Conservation (phyloP, 2,797 vertebrate genomes). For the Mionectes olivaceus region DNA sequence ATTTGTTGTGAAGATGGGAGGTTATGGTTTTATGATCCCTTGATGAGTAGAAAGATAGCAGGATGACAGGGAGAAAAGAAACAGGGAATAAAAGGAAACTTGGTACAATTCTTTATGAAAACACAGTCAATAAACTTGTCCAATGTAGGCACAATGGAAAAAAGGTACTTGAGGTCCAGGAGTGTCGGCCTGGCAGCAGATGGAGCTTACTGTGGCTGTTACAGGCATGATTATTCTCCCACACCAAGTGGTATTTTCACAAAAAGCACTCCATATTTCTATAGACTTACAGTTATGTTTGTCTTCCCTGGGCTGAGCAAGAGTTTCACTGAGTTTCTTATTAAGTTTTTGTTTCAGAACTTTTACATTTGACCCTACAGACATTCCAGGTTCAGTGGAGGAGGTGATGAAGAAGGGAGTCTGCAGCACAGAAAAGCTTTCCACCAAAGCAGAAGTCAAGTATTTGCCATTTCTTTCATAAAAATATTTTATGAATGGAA, state of each 20-base stretch:
- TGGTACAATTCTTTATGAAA: neutral
- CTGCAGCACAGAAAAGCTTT: neutral
- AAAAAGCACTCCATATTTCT: neutral
- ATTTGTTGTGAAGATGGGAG: slow-evolving; percentile 14
- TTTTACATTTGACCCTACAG: neutral
- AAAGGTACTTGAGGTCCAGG: neutral
- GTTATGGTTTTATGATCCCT: neutral
- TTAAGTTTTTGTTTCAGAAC: neutral
- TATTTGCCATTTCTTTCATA: neutral
- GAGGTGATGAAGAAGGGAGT: neutral
- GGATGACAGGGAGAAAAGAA: neutral
- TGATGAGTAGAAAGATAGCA: neutral
- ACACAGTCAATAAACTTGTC: neutral
- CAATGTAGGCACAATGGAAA: neutral
- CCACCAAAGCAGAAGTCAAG: neutral
- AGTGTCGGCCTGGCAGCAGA: neutral
- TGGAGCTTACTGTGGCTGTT: neutral
- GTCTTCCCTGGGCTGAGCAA: neutral
- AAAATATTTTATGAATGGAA: neutral
- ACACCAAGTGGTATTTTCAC: neutral
- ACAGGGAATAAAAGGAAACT: neutral
- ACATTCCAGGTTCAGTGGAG: neutral
- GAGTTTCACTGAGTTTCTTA: neutral
- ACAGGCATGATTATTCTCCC: neutral
- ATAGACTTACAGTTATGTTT: neutral